A percentile compares a stretch with the other conserved stretches of the same genome.
phyloP scores from a whole-genome alignment of 2,113 vertebrate species.

The Murina feae region DNA sequence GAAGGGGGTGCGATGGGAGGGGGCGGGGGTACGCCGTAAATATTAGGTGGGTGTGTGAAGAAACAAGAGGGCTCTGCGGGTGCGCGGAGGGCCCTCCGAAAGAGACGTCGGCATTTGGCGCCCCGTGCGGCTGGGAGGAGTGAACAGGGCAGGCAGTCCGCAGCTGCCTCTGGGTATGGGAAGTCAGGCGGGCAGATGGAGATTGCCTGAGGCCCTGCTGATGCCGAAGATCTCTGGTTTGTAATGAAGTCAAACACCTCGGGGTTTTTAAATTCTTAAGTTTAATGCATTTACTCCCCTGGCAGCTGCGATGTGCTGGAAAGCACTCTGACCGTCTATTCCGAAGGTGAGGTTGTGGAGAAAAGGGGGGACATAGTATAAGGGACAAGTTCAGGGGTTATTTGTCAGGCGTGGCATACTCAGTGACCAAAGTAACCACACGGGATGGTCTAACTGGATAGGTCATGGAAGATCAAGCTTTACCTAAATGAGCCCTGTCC shows the following conservation, averaged over 20 bases:
- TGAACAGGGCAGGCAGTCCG: not conserved
- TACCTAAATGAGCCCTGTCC: not conserved
- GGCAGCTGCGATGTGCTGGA: not conserved
- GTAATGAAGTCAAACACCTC: not conserved
- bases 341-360: not conserved
- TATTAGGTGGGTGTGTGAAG: not conserved
- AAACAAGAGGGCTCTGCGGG: not conserved
- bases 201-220: not conserved
- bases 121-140: slow-evolving; percentile 59
- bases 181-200: fast-evolving
- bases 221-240: not conserved
- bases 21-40: not conserved
- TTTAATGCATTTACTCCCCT: not conserved
- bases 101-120: not conserved
- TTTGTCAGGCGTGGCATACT: not conserved
- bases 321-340: not conserved
- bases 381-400: not conserved
- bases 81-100: too few species aligned
- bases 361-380: not conserved
- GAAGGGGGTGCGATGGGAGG: fast-evolving
- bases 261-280: not conserved
- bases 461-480: not conserved
- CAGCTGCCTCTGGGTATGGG: not conserved
- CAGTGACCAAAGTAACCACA: not conserved
- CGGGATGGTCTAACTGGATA: too few species aligned